phyloP scores from a whole-genome alignment of 2,888 invertebrate species.

The Caenorhabditis wallacei region DNA sequence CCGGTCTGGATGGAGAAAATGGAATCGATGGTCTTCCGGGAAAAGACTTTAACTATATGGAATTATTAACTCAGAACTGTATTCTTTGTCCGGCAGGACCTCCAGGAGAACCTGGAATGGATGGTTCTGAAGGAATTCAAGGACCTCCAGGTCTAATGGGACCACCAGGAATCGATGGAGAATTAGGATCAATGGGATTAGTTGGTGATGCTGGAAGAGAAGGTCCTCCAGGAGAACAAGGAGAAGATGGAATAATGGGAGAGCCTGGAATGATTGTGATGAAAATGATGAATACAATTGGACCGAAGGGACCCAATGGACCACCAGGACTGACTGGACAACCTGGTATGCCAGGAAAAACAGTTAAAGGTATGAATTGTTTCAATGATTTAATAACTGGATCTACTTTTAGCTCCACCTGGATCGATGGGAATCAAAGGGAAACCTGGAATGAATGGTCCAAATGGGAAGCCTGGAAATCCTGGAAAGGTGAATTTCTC shows the following conservation, averaged over 20 bases:
- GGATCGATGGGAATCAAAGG: conserved; percentile 44
- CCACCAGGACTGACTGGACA: conserved; percentile 37
- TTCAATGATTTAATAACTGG: not conserved
- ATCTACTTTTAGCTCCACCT: conserved; percentile 6
- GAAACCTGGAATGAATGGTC: conserved; percentile 21
- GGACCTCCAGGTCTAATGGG: conserved; percentile 39
- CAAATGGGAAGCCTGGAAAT: conserved; percentile 18
- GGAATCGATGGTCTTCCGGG: conserved; percentile 49
- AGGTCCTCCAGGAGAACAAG: conserved; percentile 28
- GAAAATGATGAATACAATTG: conserved; percentile 36
- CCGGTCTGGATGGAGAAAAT: conserved; percentile 41
- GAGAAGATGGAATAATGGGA: conserved; percentile 47
- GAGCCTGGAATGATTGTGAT: conserved; percentile 32
- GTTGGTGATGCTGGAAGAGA: conserved; percentile 26
- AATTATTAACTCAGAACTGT: conserved; percentile 30
- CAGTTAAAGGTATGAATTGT: conserved; percentile 20
- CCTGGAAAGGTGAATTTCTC: conserved; percentile 32
- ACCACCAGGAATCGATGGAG: conserved; percentile 27
- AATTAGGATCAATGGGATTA: conserved; percentile 28
- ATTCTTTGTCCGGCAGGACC: conserved; percentile 54
- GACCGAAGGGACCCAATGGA: conserved; percentile 35
- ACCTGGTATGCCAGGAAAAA: conserved; percentile 45
- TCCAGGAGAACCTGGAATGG: conserved; percentile 42
- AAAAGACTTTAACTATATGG: conserved; percentile 35
- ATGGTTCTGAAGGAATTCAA: conserved; percentile 50